A percentile compares a stretch with the other conserved stretches of the same genome.
phyloP scores from a whole-genome alignment of 2,888 invertebrate genomes.

The Pheosia tremula region DNA sequence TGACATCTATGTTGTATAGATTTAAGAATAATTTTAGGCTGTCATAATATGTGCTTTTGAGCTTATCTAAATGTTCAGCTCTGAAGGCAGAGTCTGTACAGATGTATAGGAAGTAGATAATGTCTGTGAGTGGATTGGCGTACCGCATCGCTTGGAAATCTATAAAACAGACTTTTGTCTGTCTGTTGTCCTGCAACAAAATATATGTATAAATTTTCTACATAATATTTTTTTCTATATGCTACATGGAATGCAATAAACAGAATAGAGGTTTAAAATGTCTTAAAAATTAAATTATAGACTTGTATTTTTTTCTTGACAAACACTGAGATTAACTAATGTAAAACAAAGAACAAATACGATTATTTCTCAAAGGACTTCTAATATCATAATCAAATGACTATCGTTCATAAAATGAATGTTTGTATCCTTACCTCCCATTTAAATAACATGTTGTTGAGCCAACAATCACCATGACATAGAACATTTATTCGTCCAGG shows the following conservation, averaged over 20 bases:
- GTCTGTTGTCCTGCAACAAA: conserved; percentile 53
- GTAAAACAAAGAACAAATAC: no score
- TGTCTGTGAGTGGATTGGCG: conserved; percentile 65
- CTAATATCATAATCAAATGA: no score
- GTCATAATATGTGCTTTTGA: conserved; percentile 59
- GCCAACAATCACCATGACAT: conserved; percentile 76
- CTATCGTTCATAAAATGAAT: background rate
- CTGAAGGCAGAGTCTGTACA: conserved; percentile 68
- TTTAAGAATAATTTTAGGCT: conserved; percentile 54
- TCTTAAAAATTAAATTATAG: no score
- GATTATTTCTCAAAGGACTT: no score
- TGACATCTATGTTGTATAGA: conserved; percentile 52
- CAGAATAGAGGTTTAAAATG: no score
- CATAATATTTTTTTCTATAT: no score
- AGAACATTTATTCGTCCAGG: conserved; percentile 60
- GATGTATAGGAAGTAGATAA: conserved; percentile 64
- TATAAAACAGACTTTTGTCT: conserved; percentile 60
- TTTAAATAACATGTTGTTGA: conserved; percentile 67
- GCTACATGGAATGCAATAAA: no score
- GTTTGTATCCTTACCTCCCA: conserved; percentile 47
- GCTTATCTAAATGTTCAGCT: conserved; percentile 51
- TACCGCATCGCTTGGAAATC: conserved; percentile 74
- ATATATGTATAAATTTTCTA: background rate
- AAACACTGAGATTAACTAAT: no score
- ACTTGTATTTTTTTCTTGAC: no score